These are phyloP conservation scores for Crossaster papposus DNA, from an alignment of 53 echinoderm and acorn worm genomes.

Conservation along the genomic window DNA sequence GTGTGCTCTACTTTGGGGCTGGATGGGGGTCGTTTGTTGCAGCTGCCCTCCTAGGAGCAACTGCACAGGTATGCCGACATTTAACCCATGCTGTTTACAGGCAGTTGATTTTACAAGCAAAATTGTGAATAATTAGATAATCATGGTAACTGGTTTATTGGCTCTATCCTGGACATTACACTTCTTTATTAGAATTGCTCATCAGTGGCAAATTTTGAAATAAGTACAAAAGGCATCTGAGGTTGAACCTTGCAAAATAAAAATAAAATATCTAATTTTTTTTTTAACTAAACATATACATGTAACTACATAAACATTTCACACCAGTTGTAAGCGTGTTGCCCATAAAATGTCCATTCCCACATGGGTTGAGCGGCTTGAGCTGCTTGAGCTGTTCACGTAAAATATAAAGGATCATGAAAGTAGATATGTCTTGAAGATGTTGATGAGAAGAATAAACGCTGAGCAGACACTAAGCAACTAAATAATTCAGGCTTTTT, in stretches of 20 bases:
- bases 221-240: no score
- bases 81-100: neutral
- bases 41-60: constrained; percentile 56
- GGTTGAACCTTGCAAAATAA: no score
- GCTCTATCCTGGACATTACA: no score
- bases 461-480: neutral
- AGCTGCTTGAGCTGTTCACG: neutral
- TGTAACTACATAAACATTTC: neutral
- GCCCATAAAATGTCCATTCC: neutral
- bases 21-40: constrained; percentile 66
- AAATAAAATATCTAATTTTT: no score
- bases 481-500: neutral
- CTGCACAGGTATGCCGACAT: constrained; percentile 75
- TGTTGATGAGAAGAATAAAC: no score
- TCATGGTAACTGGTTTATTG: no score
- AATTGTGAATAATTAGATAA: no score
- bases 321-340: neutral
- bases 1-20: constrained; percentile 78
- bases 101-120: no score
- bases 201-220: no score
- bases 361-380: neutral
- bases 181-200: no score
- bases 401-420: no score
- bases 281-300: neutral
- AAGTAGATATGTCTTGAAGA: neutral